Conservation (phyloP, 2,888 invertebrate genomes). For the Rhopalosiphum nymphaeae region DNA sequence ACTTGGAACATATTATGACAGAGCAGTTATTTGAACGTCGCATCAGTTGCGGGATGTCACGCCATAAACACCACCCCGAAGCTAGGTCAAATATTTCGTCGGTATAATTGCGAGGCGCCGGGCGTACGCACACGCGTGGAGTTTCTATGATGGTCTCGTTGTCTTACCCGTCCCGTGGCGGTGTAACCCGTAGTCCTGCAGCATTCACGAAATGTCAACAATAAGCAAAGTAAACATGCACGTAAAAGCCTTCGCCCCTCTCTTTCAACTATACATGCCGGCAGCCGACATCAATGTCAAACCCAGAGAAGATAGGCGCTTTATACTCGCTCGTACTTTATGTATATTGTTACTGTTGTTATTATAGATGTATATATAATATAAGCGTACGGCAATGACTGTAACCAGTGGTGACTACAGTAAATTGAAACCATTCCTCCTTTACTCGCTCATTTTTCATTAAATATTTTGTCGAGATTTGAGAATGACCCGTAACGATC, state of each 20-base stretch:
- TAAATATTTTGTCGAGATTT: no score
- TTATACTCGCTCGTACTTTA: not conserved
- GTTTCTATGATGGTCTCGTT: not conserved
- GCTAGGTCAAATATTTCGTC: not conserved
- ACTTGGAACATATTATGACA: not conserved
- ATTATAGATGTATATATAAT: not conserved
- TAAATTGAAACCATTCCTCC: not conserved
- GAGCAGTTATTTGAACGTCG: not conserved
- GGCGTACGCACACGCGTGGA: not conserved
- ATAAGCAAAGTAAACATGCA: conserved; percentile 1
- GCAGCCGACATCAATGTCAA: not conserved
- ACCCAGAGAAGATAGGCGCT: not conserved
- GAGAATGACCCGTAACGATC: no score
- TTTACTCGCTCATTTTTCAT: not conserved
- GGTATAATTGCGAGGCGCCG: not conserved
- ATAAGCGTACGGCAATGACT: not conserved
- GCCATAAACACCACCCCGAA: not conserved
- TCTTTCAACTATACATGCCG: not conserved
- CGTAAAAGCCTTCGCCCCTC: not conserved
- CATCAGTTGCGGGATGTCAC: not conserved
- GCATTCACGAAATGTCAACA: conserved; percentile 4
- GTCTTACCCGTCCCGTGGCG: not conserved
- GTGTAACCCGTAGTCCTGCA: not conserved
- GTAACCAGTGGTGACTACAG: not conserved
- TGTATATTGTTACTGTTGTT: not conserved